Conservation (phyloP, 2,113 vertebrate genomes). For the Pseudorectes ferrugineus region DNA sequence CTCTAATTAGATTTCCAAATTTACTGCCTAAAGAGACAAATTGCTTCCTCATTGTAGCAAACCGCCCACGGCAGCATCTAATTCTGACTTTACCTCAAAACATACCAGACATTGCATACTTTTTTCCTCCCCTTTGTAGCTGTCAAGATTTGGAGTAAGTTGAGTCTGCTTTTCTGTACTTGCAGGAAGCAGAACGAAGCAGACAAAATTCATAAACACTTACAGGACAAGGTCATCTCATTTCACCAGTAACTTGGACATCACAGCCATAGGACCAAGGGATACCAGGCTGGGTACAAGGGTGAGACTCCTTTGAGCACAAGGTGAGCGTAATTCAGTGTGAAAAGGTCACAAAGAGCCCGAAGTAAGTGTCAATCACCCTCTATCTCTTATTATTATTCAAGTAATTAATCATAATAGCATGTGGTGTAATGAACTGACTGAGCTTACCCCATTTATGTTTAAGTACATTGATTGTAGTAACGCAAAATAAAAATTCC, state of each 20-base stretch:
- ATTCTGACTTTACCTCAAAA: background rate
- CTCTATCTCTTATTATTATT: background rate
- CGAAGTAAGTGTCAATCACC: background rate
- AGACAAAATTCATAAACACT: background rate
- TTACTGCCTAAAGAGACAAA: background rate
- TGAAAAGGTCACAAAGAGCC: background rate
- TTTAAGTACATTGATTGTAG: background rate
- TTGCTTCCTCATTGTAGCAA: background rate
- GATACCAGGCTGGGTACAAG: background rate
- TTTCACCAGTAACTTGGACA: background rate
- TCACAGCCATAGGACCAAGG: background rate
- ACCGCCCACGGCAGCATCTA: background rate
- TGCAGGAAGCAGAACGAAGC: background rate
- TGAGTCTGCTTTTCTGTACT: background rate
- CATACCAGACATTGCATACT: background rate
- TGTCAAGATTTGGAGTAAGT: background rate
- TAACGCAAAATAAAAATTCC: background rate
- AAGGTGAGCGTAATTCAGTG: background rate
- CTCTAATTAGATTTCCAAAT: background rate
- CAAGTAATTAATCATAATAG: background rate
- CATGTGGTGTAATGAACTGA: background rate
- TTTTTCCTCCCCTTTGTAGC: background rate
- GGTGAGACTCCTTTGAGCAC: background rate
- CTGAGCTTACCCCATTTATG: background rate
- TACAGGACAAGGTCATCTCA: background rate